A percentile compares a stretch with the other conserved stretches of the same genome.
Evolutionary conservation across 1,140 invertebrate species (phyloP).

Genomic region (Drosophila bipectinata): DNA sequence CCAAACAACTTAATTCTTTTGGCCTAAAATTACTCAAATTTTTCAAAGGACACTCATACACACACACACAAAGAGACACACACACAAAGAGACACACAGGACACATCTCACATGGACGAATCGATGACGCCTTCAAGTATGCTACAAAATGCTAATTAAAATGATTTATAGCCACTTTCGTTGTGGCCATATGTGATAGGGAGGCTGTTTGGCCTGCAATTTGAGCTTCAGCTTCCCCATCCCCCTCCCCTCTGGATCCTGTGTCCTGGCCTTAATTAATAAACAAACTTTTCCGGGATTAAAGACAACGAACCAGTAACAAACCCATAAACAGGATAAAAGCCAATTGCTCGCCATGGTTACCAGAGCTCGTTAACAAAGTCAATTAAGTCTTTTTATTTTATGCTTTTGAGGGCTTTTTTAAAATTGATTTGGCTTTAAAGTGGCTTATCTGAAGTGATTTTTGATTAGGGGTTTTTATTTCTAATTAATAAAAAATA

Average conservation of each 20-base stretch:
- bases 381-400: constrained; percentile 32
- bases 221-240: constrained; percentile 17
- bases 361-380: constrained; percentile 19
- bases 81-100: not conserved
- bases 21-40: constrained; percentile 34
- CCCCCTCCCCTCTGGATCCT: not conserved
- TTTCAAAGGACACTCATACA: constrained; percentile 9
- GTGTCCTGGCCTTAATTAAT: constrained; percentile 59
- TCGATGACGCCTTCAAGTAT: constrained; percentile 55
- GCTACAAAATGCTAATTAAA: constrained; percentile 69
- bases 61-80: not conserved
- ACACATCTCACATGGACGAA: constrained; percentile 7
- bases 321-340: constrained; percentile 60
- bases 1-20: constrained; percentile 72
- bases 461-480: not conserved
- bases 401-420: not conserved
- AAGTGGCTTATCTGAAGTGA: constrained; percentile 7
- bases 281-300: constrained; percentile 50
- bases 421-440: constrained; percentile 19
- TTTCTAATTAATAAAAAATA: not conserved
- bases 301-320: not conserved
- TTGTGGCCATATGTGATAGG: constrained; percentile 45
- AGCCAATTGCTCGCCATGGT: constrained; percentile 40
- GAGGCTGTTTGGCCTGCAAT: constrained; percentile 36
- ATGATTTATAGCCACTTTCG: constrained; percentile 60